phyloP scores from a whole-genome alignment of 2,113 vertebrate genomes.

The Marcusenius ussheri region DNA sequence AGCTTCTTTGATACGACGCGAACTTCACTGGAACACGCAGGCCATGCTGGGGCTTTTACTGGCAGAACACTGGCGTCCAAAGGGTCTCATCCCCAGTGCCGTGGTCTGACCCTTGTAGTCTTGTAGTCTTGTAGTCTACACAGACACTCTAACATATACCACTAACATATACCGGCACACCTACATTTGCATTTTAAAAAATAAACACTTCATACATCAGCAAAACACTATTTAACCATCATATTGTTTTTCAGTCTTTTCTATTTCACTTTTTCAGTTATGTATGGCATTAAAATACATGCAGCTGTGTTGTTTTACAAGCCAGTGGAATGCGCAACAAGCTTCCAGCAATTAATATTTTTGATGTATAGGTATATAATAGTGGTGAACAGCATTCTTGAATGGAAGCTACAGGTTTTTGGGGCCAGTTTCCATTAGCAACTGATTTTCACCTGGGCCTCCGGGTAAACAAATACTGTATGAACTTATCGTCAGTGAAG shows the following conservation, averaged over 20 bases:
- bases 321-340: neutral
- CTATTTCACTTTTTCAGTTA: neutral
- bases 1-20: neutral
- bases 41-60: neutral
- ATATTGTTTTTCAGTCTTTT: neutral
- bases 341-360: neutral
- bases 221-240: neutral
- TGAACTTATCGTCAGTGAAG: neutral
- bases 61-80: neutral
- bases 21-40: neutral
- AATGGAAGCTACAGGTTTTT: neutral
- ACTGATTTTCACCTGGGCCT: neutral
- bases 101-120: neutral
- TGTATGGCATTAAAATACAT: neutral
- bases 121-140: neutral
- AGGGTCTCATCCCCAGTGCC: neutral
- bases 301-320: neutral
- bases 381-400: neutral
- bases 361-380: neutral
- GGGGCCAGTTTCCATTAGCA: neutral
- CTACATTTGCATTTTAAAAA: neutral
- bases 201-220: neutral
- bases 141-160: neutral
- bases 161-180: neutral
- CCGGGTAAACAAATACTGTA: neutral